Evolutionary conservation across 2,797 vertebrate species (phyloP), one percentile per base, ranked within the genome.

Genomic region (Halcyon chelicuti): DNA sequence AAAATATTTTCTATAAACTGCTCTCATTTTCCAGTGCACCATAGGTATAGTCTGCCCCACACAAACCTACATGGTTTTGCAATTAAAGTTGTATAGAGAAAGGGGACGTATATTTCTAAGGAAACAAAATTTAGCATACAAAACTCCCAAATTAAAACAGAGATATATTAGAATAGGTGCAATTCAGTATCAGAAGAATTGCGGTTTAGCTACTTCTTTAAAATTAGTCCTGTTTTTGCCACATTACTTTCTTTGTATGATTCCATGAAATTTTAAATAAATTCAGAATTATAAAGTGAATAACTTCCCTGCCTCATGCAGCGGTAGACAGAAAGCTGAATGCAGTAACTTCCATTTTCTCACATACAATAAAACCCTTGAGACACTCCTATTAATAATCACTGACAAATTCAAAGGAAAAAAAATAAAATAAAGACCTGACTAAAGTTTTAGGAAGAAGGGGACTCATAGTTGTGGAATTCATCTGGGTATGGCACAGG

Each of bases 401-500:
- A 96, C 65, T 89, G 90, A 93, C 42, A 96, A 90, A 78, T 52
- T 54, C 58, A 80, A 78, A 33, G 49, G 42, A 75, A 91, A 92
- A 93, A 93, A 93, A 62, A 58, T 42, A 72, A 92, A 94, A 88
- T 51, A 49, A 86, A 94, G 44, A 93, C 55, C 51, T 73, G 52
- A 96, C 78, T 73, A 79, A 93, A 96, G 94, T 93, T 97, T 96
- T 82, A 94, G 86, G 70, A 92, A 97, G 94, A 95, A 90, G n/a
- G 39, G 47, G 72, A 94, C 94, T 96, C 97, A 86, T 74, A 91
- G 55, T 65, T 94, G 84, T 77, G 14, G 71, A 97, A 97, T 98
- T 97, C 97, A 95, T 95, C 91, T 95, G 96, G 62, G 93, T 96
- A 88, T 83, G 96, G 94, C 84, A 94, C 7, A 89, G 82, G 96